Conservation (phyloP, 2,888 invertebrate species). For the Falcaria lacertinaria region DNA sequence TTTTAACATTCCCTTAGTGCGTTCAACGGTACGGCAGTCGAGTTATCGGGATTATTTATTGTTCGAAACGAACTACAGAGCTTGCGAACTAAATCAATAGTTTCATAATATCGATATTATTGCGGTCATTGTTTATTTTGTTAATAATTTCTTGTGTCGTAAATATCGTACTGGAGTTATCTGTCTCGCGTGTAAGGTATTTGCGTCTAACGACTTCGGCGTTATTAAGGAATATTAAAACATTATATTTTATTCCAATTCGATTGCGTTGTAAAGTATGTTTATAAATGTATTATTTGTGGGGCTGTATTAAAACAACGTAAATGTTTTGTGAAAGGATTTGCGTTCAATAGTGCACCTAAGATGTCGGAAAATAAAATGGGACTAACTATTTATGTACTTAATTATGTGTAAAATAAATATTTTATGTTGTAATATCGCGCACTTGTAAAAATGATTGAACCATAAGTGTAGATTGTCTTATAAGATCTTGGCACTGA, state of each 20-base stretch:
- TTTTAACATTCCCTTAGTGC: not conserved
- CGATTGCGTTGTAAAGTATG: no score
- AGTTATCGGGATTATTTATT: constrained; percentile 23
- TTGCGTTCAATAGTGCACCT: no score
- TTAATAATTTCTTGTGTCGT: constrained; percentile 13
- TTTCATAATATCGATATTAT: constrained; percentile 29
- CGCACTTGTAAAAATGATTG: no score
- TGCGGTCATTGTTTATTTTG: constrained; percentile 24
- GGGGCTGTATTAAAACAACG: no score
- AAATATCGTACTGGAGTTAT: constrained; percentile 5
- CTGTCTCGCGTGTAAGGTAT: constrained; percentile 3
- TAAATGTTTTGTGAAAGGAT: no score
- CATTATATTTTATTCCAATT: not conserved
- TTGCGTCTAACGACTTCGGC: constrained; percentile 1
- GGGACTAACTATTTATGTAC: no score
- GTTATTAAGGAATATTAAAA: not conserved
- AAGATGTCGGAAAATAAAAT: no score
- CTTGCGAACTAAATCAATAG: constrained; percentile 24
- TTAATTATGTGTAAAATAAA: no score
- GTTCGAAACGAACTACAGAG: constrained; percentile 19
- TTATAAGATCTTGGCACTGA: no score
- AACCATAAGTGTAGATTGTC: no score
- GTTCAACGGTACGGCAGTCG: not conserved
- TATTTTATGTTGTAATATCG: no score
- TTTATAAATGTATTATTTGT: no score